Conservation (phyloP, 2,888 invertebrate species). For the Biston betularia region DNA sequence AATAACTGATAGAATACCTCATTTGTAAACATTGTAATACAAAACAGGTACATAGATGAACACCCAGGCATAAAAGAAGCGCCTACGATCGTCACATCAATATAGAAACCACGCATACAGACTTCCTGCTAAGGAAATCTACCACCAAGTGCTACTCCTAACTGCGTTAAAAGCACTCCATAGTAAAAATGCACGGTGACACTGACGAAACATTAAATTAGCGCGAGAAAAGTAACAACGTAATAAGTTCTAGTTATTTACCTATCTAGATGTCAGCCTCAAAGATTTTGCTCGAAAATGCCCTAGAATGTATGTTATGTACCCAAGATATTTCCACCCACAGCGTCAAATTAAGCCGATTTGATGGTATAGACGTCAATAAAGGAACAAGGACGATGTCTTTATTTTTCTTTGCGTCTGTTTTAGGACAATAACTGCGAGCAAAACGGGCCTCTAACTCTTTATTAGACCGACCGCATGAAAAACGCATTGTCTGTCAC, state of each 20-base stretch:
- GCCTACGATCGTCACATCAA: too few species aligned
- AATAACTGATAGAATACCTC: too few species aligned
- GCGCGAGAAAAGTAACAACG: neutral
- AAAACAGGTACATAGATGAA: too few species aligned
- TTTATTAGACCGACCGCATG: neutral
- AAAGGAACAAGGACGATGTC: slow-evolving; percentile 32
- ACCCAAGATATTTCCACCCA: slow-evolving; percentile 23
- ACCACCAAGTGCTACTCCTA: too few species aligned
- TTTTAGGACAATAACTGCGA: slow-evolving; percentile 10
- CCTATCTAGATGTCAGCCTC: neutral
- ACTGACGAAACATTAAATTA: neutral
- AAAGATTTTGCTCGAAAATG: neutral
- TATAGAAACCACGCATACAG: too few species aligned
- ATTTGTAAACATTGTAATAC: too few species aligned
- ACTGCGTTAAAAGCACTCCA: too few species aligned
- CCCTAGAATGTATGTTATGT: neutral
- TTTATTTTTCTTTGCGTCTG: slow-evolving; percentile 17
- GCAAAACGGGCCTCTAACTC: neutral
- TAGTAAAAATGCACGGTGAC: neutral
- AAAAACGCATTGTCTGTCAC: neutral
- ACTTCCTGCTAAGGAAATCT: too few species aligned
- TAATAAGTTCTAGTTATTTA: neutral
- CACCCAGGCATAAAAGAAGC: too few species aligned
- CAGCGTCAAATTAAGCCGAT: slow-evolving; percentile 33
- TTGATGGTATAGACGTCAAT: slow-evolving; percentile 30